Base-by-base conservation (phyloP, 2,113 vertebrate genomes). In the Burhinus oedicnemus region DNA sequence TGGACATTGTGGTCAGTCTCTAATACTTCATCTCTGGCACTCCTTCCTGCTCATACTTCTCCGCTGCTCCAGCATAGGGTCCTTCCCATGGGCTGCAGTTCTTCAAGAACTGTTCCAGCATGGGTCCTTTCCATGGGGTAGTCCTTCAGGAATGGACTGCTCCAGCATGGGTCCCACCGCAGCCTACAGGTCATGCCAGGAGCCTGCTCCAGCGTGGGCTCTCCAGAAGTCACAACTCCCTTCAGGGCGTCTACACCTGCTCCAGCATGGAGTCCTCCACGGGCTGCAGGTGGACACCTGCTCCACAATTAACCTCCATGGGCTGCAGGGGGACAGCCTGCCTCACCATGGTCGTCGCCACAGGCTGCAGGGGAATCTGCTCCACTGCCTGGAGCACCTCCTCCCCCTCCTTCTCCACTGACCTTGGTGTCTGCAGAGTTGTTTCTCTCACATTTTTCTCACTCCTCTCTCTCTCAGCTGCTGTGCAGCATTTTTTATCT, bases 241-340 rank as follows among this genome's bases (percentile, higher is more conserved):
- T 36, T 26, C 15, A 26, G 21, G 38, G 30, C 0, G 0, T 22
- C 57, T 23, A n/a, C 54, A 20, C 42, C 19, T 55, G 15, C 49
- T 44, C 60, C 1, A 0, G 22, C 3, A 0, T 19, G 9, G 34
- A 8, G 6, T 36, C 15, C 42, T 60, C 30, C 30, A 2, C 0
- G 0, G 62, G 44, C 42, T 52, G 8, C 44, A 36, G 49, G 40
- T 44, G 54, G 38, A 2, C 1, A 44, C 44, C 54, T 61, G 36
- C 74, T 78, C 45, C 74, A 21, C 52, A 5, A 2, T 42, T 4
- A 8, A 30, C 9, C 45, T n/a, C 40, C 19, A 11, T 4, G 27
- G 42, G 62, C 68, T 87, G 47, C 40, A 47, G 51, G 23, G 17
- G 11, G 2, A 60, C 70, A 69, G 9, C 23, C 58, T 54, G 60